phyloP scores from a whole-genome alignment of 2,888 invertebrate species.

The Hydraecia micacea region DNA sequence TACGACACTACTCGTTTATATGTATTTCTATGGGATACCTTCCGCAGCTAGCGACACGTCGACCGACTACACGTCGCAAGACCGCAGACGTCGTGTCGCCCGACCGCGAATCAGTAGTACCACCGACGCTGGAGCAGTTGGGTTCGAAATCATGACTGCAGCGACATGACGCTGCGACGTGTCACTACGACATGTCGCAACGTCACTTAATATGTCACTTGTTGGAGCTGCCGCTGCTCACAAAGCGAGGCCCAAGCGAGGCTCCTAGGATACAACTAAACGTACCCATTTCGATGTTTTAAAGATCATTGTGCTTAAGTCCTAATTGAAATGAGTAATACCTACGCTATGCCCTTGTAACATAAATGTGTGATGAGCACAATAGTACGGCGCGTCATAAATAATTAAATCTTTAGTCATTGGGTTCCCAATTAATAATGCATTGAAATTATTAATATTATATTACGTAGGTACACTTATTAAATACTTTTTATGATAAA shows the following conservation, averaged over 20 bases:
- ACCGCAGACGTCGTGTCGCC: no score
- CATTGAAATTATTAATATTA: conserved; percentile 5
- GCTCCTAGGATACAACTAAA: neutral
- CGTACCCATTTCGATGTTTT: neutral
- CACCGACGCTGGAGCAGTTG: no score
- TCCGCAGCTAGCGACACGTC: no score
- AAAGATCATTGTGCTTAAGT: neutral
- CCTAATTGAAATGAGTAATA: neutral
- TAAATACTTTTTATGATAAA: conserved; percentile 10
- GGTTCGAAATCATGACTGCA: no score
- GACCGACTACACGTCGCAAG: no score
- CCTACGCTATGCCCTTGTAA: neutral
- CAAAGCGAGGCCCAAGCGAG: neutral
- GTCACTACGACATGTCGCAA: no score
- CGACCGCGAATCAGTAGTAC: no score
- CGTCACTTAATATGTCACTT: neutral
- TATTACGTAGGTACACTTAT: neutral
- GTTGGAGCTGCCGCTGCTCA: neutral
- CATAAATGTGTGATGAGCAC: neutral
- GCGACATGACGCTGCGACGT: no score
- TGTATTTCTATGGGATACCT: no score
- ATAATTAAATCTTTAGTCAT: neutral
- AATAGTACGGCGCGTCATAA: neutral
- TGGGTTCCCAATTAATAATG: conserved; percentile 9
- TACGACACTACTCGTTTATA: no score